Evolutionary conservation across 1,140 invertebrate genomes (phyloP).

Genomic region (Orchestia grillus): DNA sequence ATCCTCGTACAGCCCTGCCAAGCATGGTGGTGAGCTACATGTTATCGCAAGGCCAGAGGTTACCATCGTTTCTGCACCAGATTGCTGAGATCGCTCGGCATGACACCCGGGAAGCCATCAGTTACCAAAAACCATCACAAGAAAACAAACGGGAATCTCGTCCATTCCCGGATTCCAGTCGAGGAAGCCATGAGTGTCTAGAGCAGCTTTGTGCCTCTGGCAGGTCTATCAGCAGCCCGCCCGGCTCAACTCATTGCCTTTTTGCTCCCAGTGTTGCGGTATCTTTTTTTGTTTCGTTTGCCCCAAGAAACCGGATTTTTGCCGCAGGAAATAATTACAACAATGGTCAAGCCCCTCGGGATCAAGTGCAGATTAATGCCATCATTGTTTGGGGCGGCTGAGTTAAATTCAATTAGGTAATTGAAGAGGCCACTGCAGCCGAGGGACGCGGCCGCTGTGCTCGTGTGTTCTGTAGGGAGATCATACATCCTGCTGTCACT

Average conservation of each 20-base stretch:
- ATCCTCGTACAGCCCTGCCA: background rate
- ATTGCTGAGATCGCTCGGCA: background rate
- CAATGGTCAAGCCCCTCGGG: constrained; percentile 17
- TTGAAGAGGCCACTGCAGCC: background rate
- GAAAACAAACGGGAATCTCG: background rate
- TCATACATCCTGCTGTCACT: background rate
- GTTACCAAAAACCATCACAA: background rate
- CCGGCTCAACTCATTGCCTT: background rate
- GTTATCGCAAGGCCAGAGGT: background rate
- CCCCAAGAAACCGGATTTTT: constrained; percentile 11
- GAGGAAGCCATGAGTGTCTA: constrained; percentile 5
- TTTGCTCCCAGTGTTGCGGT: background rate
- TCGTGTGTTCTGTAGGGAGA: background rate
- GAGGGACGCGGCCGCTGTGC: background rate
- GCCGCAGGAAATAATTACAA: constrained; percentile 34
- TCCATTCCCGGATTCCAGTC: constrained; percentile 41
- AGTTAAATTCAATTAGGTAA: background rate
- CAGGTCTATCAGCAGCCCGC: constrained; percentile 9
- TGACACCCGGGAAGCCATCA: background rate
- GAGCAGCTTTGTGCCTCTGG: constrained; percentile 10
- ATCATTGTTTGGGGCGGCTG: constrained; percentile 8
- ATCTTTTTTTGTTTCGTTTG: background rate
- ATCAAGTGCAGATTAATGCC: constrained; percentile 34
- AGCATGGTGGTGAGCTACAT: background rate
- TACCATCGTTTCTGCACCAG: background rate